A percentile compares a stretch with the other conserved stretches of the same genome.
phyloP scores from a whole-genome alignment of 1,140 invertebrate genomes.

The Macrobrachium rosenbergii region DNA sequence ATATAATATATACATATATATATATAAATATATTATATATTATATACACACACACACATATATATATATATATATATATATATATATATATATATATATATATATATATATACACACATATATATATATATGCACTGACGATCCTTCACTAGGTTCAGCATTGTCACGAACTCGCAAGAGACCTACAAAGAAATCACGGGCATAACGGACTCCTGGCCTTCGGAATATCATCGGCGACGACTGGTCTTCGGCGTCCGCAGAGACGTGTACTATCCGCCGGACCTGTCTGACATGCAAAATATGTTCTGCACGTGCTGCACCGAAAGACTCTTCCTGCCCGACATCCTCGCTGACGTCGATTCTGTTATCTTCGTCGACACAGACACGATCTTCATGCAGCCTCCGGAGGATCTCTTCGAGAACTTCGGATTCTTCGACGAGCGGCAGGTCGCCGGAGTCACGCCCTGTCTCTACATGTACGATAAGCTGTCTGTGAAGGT shows the following conservation, averaged over 20 bases:
- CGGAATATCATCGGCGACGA: not conserved
- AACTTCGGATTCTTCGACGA: not conserved
- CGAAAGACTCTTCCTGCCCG: not conserved
- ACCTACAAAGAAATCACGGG: too few relatives aligned
- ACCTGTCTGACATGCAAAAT: not conserved
- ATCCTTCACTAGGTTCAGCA: not conserved
- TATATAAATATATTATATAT: not conserved
- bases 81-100: constrained; percentile 22
- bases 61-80: constrained; percentile 4
- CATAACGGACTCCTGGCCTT: too few relatives aligned
- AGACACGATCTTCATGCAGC: constrained; percentile 12
- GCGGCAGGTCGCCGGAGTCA: not conserved
- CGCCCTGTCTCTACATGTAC: constrained; percentile 1
- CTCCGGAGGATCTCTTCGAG: not conserved
- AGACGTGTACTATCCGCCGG: not conserved
- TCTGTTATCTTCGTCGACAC: constrained; percentile 4
- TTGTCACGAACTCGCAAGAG: too few relatives aligned
- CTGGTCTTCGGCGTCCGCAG: not conserved
- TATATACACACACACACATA: too few relatives aligned
- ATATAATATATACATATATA: constrained; percentile 11
- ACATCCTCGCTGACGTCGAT: not conserved
- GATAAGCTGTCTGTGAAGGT: not conserved
- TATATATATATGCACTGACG: not conserved
- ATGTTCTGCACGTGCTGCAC: not conserved
- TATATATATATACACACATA: constrained; percentile 8